Conservation (phyloP, 2,888 invertebrate genomes). For the Apamea crenata region DNA sequence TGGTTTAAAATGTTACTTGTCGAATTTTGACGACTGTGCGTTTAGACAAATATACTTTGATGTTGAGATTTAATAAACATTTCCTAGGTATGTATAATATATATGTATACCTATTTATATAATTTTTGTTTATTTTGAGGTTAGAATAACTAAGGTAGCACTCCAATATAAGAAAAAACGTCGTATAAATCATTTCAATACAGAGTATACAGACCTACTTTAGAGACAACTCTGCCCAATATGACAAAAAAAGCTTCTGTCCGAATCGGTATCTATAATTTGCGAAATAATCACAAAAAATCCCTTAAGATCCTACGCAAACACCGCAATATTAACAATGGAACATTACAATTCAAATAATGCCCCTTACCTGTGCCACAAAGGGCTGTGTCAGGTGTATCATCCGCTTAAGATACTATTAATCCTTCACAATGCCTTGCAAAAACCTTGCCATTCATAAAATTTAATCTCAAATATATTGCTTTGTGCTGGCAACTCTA, state of each 20-base stretch:
- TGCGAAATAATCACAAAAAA: constrained; percentile 55
- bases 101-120: too few relatives aligned
- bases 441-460: constrained; percentile 84
- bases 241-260: constrained; percentile 42
- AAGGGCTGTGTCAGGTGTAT: constrained; percentile 86
- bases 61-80: constrained; percentile 57
- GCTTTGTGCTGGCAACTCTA: constrained; percentile 75
- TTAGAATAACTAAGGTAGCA: constrained; percentile 8
- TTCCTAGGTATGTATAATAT: too few relatives aligned
- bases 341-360: constrained; percentile 73
- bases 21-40: constrained; percentile 41
- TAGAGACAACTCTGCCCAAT: constrained; percentile 4
- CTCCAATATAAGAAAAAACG: background rate
- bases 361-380: constrained; percentile 82
- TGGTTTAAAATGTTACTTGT: constrained; percentile 71
- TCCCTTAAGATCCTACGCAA: constrained; percentile 77
- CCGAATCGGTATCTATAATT: constrained; percentile 56
- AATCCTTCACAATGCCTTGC: constrained; percentile 81
- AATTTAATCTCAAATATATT: constrained; percentile 84
- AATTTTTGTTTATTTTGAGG: constrained; percentile 13
- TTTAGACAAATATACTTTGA: constrained; percentile 55
- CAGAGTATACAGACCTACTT: background rate
- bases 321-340: constrained; percentile 78
- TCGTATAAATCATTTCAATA: background rate
- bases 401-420: constrained; percentile 82